These are phyloP conservation scores for Scatophagus argus DNA, from an alignment of 2,113 vertebrate species.

Conservation along the genomic window DNA sequence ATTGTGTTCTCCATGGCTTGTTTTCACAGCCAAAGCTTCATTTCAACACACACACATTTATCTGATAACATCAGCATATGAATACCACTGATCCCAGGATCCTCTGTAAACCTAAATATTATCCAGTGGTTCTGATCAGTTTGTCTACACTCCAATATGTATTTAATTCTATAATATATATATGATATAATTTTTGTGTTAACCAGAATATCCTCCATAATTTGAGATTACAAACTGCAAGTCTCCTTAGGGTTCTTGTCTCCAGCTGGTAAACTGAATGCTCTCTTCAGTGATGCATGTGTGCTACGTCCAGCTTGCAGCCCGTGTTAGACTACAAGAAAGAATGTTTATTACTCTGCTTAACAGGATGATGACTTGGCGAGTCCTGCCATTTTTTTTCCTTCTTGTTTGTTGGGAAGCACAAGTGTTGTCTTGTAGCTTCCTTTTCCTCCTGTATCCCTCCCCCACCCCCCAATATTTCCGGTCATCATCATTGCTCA, in stretches of 20 bases:
- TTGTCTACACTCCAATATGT: background rate
- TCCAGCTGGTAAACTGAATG: too few relatives aligned
- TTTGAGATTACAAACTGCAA: background rate
- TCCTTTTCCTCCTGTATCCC: too few relatives aligned
- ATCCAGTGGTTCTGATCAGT: background rate
- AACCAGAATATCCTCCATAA: background rate
- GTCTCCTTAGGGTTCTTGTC: too few relatives aligned
- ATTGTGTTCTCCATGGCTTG: background rate
- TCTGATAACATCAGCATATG: background rate
- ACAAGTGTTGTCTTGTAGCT: background rate
- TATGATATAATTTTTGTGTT: background rate
- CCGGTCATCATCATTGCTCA: too few relatives aligned
- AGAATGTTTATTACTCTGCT: background rate
- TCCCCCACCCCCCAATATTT: too few relatives aligned
- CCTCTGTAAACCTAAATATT: background rate
- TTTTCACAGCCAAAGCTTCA: background rate
- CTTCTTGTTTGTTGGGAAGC: background rate
- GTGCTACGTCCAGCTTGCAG: background rate
- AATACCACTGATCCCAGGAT: background rate
- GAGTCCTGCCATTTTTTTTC: background rate
- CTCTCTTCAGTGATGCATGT: background rate
- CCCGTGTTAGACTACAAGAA: background rate
- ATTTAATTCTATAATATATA: background rate
- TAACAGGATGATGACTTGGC: background rate
- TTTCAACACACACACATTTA: background rate